A percentile compares a stretch with the other conserved stretches of the same genome.
phyloP scores from a whole-genome alignment of 92 coral and sea anemone species.

The Phenganax subtilis region DNA sequence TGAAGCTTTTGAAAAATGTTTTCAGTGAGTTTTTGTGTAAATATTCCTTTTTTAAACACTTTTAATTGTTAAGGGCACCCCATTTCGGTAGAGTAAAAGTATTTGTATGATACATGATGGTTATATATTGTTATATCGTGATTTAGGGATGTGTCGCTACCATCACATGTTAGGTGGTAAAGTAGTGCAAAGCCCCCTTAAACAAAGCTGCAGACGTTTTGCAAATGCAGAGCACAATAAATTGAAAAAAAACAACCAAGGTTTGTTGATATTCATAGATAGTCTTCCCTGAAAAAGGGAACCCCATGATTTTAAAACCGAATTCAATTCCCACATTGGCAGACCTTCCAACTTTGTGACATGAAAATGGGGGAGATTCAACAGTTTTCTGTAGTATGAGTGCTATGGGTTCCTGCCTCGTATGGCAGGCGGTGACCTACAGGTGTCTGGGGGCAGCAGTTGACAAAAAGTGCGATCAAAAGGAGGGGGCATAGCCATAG shows the following conservation, averaged over 20 bases:
- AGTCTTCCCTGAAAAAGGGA: not conserved
- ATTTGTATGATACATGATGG: not conserved
- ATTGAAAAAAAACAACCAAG: not conserved
- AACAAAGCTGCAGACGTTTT: not conserved
- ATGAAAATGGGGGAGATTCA: too few relatives aligned
- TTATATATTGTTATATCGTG: not conserved
- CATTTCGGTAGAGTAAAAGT: not conserved
- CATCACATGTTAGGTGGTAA: not conserved
- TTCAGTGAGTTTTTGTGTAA: not conserved
- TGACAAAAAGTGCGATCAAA: too few relatives aligned
- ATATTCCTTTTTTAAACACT: not conserved
- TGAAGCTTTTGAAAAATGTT: slow-evolving; percentile 18
- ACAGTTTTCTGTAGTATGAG: too few relatives aligned
- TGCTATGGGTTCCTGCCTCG: too few relatives aligned
- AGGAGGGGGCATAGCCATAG: too few relatives aligned
- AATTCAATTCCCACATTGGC: not conserved
- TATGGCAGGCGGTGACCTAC: too few relatives aligned
- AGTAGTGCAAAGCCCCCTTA: slow-evolving; percentile 2
- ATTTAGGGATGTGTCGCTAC: not conserved
- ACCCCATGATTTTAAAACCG: not conserved
- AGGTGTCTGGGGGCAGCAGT: too few relatives aligned
- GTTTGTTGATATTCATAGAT: not conserved
- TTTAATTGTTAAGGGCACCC: not conserved
- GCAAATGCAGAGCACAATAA: not conserved
- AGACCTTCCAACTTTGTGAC: too few relatives aligned